A percentile compares a stretch with the other conserved stretches of the same genome.
These are phyloP conservation scores for Rhynchomys soricoides DNA, from an alignment of 2,113 vertebrate species.

Conservation along the genomic window DNA sequence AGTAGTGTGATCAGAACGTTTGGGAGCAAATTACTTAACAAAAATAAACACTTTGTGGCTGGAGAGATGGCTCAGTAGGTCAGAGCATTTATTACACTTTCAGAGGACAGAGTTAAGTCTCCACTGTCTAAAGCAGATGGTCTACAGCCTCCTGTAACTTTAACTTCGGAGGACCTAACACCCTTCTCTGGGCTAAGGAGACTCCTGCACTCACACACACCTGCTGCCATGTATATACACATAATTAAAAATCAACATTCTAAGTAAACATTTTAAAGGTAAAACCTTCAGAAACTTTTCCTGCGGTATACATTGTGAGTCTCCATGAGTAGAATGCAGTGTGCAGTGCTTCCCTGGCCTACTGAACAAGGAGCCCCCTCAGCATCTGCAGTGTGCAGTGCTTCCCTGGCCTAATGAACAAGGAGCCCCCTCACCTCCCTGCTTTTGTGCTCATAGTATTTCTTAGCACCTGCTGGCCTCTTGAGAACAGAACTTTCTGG, in stretches of 20 bases:
- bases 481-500: background rate
- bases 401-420: background rate
- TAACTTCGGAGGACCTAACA: background rate
- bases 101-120: background rate
- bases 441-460: background rate
- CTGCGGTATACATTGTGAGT: background rate
- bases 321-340: background rate
- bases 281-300: background rate
- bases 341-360: background rate
- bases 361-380: background rate
- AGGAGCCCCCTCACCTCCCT: too few species aligned
- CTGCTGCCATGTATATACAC: background rate
- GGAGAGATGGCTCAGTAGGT: background rate
- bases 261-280: background rate
- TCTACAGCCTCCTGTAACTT: background rate
- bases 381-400: background rate
- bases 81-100: background rate
- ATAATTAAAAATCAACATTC: background rate
- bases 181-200: background rate
- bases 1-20: background rate
- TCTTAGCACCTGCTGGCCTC: background rate
- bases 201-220: background rate
- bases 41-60: background rate
- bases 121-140: background rate
- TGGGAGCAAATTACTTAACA: background rate